A percentile compares a stretch with the other conserved stretches of the same genome.
Evolutionary conservation across 64 coral and sea anemone genomes (phyloP).

Genomic region (Platygyra sinensis): DNA sequence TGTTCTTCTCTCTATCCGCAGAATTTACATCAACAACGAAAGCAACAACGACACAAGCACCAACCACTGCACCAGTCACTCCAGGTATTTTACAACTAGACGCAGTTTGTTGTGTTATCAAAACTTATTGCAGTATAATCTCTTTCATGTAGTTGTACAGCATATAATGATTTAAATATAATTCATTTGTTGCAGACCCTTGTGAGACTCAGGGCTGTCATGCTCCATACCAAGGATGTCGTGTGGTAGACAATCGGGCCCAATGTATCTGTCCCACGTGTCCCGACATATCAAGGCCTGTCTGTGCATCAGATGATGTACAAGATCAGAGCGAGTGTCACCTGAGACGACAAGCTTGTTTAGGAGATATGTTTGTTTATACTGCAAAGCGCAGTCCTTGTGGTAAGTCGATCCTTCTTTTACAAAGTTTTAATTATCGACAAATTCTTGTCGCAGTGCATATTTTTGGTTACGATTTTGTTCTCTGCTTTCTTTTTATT

Average conservation of each 20-base stretch:
- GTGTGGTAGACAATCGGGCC: background rate
- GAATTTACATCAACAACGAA: too few relatives aligned
- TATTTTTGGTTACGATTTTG: too few relatives aligned
- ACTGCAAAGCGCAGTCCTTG: background rate
- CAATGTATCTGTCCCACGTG: conserved; percentile 32
- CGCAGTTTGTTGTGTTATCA: background rate
- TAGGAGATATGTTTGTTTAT: background rate
- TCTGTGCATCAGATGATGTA: too few relatives aligned
- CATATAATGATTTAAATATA: background rate
- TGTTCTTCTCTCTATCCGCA: too few relatives aligned
- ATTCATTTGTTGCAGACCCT: conserved; percentile 26
- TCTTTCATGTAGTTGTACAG: background rate
- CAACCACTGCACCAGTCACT: too few relatives aligned
- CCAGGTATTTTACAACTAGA: background rate
- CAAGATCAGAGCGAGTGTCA: background rate
- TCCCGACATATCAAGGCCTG: background rate
- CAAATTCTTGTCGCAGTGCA: too few relatives aligned
- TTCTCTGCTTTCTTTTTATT: too few relatives aligned
- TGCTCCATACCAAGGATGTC: conserved; percentile 36
- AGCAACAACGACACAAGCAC: too few relatives aligned
- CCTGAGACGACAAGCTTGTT: background rate
- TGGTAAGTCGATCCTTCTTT: background rate
- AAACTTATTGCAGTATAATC: background rate
- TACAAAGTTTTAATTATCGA: background rate
- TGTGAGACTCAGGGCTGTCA: conserved; percentile 39